Base-by-base conservation (phyloP, 2,888 invertebrate genomes). In the Panopea generosa region DNA sequence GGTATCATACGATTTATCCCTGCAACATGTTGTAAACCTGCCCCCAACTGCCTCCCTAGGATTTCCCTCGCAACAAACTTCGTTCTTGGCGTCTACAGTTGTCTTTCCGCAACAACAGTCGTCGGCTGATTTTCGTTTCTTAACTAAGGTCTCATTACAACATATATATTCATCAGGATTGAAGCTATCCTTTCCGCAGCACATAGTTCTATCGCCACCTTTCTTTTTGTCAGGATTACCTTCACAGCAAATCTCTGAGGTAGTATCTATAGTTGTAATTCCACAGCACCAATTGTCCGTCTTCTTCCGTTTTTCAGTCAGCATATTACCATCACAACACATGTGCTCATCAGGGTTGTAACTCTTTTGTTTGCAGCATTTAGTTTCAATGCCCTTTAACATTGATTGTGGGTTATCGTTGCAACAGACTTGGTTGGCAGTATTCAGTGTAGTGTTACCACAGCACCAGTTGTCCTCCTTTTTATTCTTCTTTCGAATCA, bases 251-350 rank as follows among this genome's bases (percentile, higher is more conserved):
- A 77, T 45, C 55, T 77, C 72, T 33, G 49, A 60, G 3, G 49
- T 57, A 52, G 68, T 72, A 43, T 77, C 57, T 29, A 77, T 68
- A 29, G 77, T 77, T 7, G 59, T 66, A 7, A 59, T 53, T 11
- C 77, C 77, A 57, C 77, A 77, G 26, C 72, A 72, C 77, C 77
- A 77, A 20, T 77, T 77, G 55, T 77, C 77, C 0, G 59, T 65
- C 27, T 59, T 53, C 20, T 73, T 69, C 24, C 52, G 11, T 22
- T 77, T 77, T 50, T 53, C 60, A 1, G 61, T 65, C 0, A 77
- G 56, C 14, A 27, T 65, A 18, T 43, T 50, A 3, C 77, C 77
- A 50, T 73, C 72, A 56, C 72, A 72, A 45, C 77, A 77, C 40
- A 77, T 65, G 38, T 63, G 60, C 7, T 72, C 57, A 26, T 72